Evolutionary conservation across 1,140 invertebrate genomes (phyloP), one percentile per base, ranked within the genome.

Genomic region (Drosophila tani): DNA sequence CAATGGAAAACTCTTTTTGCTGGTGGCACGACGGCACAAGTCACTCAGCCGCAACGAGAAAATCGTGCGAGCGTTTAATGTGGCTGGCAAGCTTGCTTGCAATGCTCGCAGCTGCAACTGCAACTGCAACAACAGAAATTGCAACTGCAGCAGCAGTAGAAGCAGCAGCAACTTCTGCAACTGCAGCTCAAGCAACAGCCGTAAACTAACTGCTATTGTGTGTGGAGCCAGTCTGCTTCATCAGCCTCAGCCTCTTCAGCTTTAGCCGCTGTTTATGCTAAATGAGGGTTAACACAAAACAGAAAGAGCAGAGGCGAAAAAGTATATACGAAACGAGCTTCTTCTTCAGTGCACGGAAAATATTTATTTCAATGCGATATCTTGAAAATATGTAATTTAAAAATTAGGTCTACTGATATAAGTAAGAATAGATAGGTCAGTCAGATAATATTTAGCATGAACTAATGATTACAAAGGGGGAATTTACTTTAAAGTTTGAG

Each of bases 11-110:
- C 46, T 79, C 57, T 84, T 82, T 74, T 60, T 59, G 81, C 85
- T 73, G 45, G 66, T 75, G 81, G 85, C 81, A 88, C 85, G 85
- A 87, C 85, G 81, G 85, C 85, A 88, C 85, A 88, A 85, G 85
- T 84, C 85, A 88, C 77, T 88, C 85, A 88, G 84, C 81, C 85
- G 85, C 85, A 88, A 88, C 85, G 81, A 90, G 85, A 85, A 90
- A 90, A 88, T 88, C 85, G 85, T 90, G 85, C 85, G 85, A 85
- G 81, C 81, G 81, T 84, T 88, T 88, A 88, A 84, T 71, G 69
- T 71, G 80, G 70, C 81, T 47, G 58, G 64, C 77, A 38, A 43
- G 63, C 74, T 58, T 40, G 49, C 27, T 32, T 27, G 62, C 51
- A 35, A 29, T 56, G 43, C 73, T 78, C 21, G 75, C 59, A 70